Conservation (phyloP, 2,113 vertebrate species). For the Procavia capensis region DNA sequence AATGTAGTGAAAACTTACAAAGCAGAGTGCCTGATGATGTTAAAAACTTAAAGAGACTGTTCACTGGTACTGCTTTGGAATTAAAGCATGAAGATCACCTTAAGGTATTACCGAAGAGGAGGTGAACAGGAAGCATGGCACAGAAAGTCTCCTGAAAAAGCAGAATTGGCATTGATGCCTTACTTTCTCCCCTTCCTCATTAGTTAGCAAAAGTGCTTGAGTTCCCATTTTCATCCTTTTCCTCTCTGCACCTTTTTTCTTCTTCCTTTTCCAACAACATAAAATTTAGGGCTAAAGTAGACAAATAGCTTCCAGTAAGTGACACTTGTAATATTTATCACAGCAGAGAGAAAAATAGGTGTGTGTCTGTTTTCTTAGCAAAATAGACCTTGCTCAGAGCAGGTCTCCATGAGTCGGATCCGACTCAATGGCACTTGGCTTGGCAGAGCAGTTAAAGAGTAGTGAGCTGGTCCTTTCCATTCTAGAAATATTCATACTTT, state of each 20-base stretch:
- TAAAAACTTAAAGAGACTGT: constrained; percentile 4
- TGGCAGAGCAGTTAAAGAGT: background rate
- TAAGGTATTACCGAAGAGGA: background rate
- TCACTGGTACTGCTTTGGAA: background rate
- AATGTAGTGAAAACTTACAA: background rate
- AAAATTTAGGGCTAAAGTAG: background rate
- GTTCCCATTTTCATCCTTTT: background rate
- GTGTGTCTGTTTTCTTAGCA: background rate
- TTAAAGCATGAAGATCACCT: background rate
- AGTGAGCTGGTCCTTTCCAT: background rate
- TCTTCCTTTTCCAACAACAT: background rate
- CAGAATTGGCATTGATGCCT: background rate
- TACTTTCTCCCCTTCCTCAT: background rate
- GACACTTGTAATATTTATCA: background rate
- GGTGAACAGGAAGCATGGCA: background rate
- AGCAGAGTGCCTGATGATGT: background rate
- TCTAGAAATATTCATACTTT: background rate
- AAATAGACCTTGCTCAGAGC: background rate
- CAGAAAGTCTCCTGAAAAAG: background rate
- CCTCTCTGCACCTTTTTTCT: background rate
- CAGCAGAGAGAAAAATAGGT: background rate
- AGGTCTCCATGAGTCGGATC: too few species aligned
- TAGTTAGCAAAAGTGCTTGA: background rate
- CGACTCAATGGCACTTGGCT: too few species aligned
- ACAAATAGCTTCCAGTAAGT: background rate